phyloP scores from a whole-genome alignment of 2,113 vertebrate species.

The Conger conger region DNA sequence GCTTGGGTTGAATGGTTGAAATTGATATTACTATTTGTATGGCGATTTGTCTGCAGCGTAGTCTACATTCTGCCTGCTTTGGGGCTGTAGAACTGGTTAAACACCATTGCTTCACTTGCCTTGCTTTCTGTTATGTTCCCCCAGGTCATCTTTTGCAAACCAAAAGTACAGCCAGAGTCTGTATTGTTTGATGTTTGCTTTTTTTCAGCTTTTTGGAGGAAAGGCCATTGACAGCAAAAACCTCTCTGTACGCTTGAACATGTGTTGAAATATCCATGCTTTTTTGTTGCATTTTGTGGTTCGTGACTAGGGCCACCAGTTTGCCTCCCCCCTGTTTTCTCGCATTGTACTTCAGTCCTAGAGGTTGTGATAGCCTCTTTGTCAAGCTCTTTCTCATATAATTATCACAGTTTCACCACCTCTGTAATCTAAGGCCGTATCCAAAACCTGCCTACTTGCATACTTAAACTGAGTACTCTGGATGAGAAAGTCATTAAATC shows the following conservation, averaged over 20 bases:
- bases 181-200: not conserved
- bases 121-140: not conserved
- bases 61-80: not conserved
- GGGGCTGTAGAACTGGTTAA: not conserved
- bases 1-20: not conserved
- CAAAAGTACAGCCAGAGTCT: not conserved
- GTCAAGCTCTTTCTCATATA: too few relatives aligned
- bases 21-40: not conserved
- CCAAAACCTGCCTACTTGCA: too few relatives aligned
- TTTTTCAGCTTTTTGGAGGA: slow-evolving; percentile 12
- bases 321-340: too few relatives aligned
- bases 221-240: not conserved
- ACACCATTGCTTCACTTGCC: not conserved
- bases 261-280: not conserved
- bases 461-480: too few relatives aligned
- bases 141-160: not conserved
- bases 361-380: too few relatives aligned
- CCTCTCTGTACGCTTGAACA: not conserved
- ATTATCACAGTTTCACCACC: too few relatives aligned
- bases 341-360: too few relatives aligned
- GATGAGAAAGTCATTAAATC: too few relatives aligned
- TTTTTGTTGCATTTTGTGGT: not conserved
- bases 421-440: too few relatives aligned
- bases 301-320: too few relatives aligned
- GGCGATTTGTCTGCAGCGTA: not conserved